Conservation (phyloP, 1,140 invertebrate species). For the Apis cerana region DNA sequence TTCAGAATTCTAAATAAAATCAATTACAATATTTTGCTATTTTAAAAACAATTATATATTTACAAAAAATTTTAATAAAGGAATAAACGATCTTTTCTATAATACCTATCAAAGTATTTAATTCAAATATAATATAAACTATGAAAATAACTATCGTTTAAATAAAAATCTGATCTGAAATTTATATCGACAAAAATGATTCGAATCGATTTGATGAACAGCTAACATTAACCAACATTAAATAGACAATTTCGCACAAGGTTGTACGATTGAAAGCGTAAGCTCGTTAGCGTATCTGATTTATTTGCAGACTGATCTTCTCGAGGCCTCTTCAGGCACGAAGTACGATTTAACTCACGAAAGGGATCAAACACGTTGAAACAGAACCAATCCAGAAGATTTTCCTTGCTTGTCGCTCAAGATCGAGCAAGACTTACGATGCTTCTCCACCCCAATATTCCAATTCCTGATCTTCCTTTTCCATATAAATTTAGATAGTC, state of each 20-base stretch:
- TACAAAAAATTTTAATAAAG: too few species aligned
- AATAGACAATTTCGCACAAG: background rate
- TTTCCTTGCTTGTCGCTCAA: slow-evolving; percentile 19
- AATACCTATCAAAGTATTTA: too few species aligned
- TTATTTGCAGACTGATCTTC: slow-evolving; percentile 35
- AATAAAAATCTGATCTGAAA: background rate
- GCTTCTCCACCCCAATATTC: background rate
- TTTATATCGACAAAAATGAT: background rate
- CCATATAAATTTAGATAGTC: background rate
- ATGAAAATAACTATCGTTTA: background rate
- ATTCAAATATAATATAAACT: background rate
- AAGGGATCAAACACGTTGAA: slow-evolving; percentile 16
- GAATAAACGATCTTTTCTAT: too few species aligned
- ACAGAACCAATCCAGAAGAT: background rate
- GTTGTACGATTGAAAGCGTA: background rate
- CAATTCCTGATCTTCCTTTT: background rate
- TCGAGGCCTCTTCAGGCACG: slow-evolving; percentile 15
- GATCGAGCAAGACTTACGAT: slow-evolving; percentile 2
- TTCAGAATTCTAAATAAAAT: too few species aligned
- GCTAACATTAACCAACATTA: background rate
- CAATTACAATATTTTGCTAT: too few species aligned
- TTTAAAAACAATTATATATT: too few species aligned
- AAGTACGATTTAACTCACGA: slow-evolving; percentile 1
- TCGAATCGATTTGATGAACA: background rate
- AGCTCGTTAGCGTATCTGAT: slow-evolving; percentile 39